phyloP scores from a whole-genome alignment of 2,113 vertebrate species.

The Pavo muticus region DNA sequence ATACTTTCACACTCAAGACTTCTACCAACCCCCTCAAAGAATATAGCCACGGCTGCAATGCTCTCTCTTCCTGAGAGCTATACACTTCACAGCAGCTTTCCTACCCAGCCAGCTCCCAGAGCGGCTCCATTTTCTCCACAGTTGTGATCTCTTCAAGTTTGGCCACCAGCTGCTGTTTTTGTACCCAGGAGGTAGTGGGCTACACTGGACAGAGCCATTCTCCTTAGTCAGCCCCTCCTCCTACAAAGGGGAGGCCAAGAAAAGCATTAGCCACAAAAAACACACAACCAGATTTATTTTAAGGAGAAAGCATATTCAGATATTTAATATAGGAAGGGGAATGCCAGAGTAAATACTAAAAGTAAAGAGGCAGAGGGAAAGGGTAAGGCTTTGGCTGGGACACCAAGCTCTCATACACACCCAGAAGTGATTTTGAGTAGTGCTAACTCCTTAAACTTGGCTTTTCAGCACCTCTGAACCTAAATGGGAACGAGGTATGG shows the following conservation, averaged over 20 bases:
- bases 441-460: no score
- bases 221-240: not conserved
- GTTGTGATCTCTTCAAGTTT: rapidly evolving
- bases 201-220: not conserved
- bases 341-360: not conserved
- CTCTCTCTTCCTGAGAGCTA: not conserved
- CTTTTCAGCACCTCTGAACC: not conserved
- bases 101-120: not conserved
- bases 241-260: not conserved
- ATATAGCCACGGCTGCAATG: rapidly evolving
- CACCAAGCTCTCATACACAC: not conserved
- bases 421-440: not conserved
- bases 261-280: not conserved
- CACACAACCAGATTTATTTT: not conserved
- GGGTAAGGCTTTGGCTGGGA: not conserved
- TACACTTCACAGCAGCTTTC: not conserved
- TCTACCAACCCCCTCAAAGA: not conserved
- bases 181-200: not conserved
- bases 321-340: not conserved
- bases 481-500: not conserved
- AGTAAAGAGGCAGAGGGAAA: not conserved
- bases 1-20: not conserved
- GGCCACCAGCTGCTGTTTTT: no score
- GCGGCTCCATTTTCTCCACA: not conserved
- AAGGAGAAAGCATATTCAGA: not conserved